A percentile compares a stretch with the other conserved stretches of the same genome.
Evolutionary conservation across 2,113 vertebrate genomes (phyloP).

Genomic region (Scophthalmus maximus): DNA sequence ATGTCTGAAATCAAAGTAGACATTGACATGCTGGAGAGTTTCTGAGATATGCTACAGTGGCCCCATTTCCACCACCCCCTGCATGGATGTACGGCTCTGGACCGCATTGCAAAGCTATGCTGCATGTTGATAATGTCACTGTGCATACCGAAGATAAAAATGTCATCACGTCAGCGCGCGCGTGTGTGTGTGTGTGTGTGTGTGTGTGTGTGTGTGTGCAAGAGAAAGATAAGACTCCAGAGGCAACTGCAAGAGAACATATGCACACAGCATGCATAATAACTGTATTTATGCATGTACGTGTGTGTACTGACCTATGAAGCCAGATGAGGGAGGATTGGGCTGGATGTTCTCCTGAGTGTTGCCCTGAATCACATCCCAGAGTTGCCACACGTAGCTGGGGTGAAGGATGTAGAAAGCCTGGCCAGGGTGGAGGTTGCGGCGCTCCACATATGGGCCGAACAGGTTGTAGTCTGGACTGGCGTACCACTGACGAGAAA

Average conservation of each 20-base stretch:
- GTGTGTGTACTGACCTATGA: constrained; percentile 88
- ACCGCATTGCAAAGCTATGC: not conserved
- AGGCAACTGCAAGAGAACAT: constrained; percentile 12
- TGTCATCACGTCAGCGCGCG: not conserved
- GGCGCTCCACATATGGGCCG: constrained; percentile 90
- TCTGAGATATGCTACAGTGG: not conserved
- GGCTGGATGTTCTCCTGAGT: constrained; percentile 97
- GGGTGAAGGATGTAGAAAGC: constrained; percentile 98
- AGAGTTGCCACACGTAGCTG: constrained; percentile 95
- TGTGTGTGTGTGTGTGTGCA: not conserved
- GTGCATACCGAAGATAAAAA: constrained; percentile 37
- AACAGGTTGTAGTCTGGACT: constrained; percentile 98
- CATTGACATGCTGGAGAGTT: constrained; percentile 10
- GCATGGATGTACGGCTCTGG: constrained; percentile 14
- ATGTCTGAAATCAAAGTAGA: constrained; percentile 1
- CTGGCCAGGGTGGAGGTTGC: constrained; percentile 88
- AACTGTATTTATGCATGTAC: not conserved
- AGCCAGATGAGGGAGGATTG: constrained; percentile 97
- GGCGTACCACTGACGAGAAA: constrained; percentile 89
- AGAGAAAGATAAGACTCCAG: constrained; percentile 51
- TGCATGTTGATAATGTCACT: constrained; percentile 32
- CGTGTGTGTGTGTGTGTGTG: not conserved
- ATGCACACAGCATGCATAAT: not conserved
- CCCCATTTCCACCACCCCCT: not conserved
- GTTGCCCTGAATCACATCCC: constrained; percentile 97